Evolutionary conservation across 2,113 vertebrate species (phyloP).

Genomic region (Entomyzon cyanotis): DNA sequence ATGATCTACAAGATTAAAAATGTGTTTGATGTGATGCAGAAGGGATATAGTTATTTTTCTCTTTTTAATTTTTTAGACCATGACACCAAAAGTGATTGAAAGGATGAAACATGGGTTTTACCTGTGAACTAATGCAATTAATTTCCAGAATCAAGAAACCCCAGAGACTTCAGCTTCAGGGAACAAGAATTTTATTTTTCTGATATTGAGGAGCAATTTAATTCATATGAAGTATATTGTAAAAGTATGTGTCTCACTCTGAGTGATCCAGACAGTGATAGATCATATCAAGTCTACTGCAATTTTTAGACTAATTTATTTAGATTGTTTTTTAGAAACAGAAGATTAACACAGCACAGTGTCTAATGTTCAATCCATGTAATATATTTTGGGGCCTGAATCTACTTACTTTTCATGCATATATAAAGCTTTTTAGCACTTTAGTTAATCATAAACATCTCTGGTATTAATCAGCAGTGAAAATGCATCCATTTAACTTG

Average conservation of each 20-base stretch:
- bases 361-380: neutral
- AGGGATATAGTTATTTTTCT: accelerated
- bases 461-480: neutral
- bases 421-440: neutral
- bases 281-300: neutral
- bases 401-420: neutral
- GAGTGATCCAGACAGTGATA: neutral
- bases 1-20: neutral
- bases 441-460: neutral
- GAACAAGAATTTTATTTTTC: neutral
- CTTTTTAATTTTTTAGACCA: neutral
- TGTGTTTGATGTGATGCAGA: too few species aligned
- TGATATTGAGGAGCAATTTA: neutral
- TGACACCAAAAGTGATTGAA: neutral
- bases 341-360: neutral
- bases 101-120: neutral
- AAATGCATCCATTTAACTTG: neutral
- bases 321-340: neutral
- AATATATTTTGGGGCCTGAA: neutral
- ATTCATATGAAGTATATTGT: neutral
- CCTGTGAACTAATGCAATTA: neutral
- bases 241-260: neutral
- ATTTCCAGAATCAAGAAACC: neutral
- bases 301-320: neutral
- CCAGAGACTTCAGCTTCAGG: neutral